Conservation (phyloP, 1,140 invertebrate species). For the Wiebesia pumilae region DNA sequence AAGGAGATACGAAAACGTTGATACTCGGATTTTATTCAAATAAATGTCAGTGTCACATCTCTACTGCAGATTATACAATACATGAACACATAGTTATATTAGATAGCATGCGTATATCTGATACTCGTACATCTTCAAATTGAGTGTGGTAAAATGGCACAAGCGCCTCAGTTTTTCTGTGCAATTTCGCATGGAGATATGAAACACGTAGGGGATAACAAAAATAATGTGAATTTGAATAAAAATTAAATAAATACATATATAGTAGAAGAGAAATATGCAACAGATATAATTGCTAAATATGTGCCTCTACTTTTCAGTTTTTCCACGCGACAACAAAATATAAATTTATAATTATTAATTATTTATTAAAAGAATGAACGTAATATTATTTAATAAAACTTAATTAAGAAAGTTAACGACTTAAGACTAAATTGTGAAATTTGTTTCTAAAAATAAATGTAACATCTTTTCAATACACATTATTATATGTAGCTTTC, state of each 20-base stretch:
- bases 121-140: background rate
- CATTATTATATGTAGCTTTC: too few species aligned
- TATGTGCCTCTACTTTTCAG: too few species aligned
- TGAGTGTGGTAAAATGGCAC: background rate
- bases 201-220: background rate
- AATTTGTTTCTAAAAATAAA: too few species aligned
- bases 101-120: background rate
- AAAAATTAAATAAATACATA: background rate
- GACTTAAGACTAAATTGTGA: too few species aligned
- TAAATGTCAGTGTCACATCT: background rate
- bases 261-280: too few species aligned
- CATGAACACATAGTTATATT: background rate
- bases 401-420: too few species aligned
- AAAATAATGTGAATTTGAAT: background rate
- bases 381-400: too few species aligned
- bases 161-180: background rate
- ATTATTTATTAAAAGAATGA: too few species aligned
- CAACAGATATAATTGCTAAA: too few species aligned
- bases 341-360: too few species aligned
- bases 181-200: background rate
- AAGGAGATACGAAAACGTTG: background rate
- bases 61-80: background rate
- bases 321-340: too few species aligned
- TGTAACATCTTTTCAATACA: too few species aligned
- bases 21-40: slow-evolving; percentile 14